These are phyloP conservation scores for Macropodus opercularis DNA, from an alignment of 2,797 vertebrate species.

Conservation along the genomic window DNA sequence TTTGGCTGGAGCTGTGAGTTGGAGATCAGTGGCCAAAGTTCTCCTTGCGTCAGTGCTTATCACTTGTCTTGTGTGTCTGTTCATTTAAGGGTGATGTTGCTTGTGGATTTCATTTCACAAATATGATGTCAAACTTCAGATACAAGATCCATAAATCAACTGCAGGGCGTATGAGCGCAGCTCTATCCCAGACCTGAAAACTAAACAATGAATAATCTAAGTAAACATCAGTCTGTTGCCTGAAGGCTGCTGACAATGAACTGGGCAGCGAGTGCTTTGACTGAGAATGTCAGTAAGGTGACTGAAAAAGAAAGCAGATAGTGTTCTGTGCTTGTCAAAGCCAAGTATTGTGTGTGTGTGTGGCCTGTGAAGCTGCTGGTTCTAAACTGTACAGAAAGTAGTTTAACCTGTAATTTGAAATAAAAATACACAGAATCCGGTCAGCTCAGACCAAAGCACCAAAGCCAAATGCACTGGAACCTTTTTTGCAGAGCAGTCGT, in stretches of 20 bases:
- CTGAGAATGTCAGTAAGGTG: background rate
- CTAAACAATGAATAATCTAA: background rate
- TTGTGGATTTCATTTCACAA: background rate
- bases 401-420: background rate
- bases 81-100: slow-evolving; percentile 29
- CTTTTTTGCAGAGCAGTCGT: no score
- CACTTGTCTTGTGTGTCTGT: slow-evolving; percentile 31
- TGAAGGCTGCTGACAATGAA: slow-evolving; percentile 5
- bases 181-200: background rate
- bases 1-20: slow-evolving; percentile 59
- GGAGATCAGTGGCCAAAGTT: slow-evolving; percentile 80
- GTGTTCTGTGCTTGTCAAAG: background rate
- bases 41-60: slow-evolving; percentile 47
- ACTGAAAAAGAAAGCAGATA: background rate
- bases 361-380: background rate
- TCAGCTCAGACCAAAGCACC: background rate
- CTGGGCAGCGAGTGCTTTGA: background rate
- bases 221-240: background rate
- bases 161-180: background rate
- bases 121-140: background rate
- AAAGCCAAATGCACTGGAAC: background rate
- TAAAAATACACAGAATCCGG: background rate
- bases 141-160: no score
- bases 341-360: no score
- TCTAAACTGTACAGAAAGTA: background rate